phyloP scores from a whole-genome alignment of 2,113 vertebrate species.

The Parus major region DNA sequence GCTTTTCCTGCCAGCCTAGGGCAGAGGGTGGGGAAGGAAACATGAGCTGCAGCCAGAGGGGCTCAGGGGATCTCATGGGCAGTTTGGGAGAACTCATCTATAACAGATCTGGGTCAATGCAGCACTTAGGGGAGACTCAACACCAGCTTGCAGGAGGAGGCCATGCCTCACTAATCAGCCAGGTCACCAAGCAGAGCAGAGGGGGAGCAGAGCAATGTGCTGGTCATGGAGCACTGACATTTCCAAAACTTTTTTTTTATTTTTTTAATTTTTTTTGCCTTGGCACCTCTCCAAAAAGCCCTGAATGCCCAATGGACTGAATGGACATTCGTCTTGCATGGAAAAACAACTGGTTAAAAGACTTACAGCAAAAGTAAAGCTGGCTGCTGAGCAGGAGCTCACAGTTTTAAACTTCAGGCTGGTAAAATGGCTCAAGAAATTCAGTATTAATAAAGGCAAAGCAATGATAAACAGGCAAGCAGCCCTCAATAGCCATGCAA shows the following conservation, averaged over 20 bases:
- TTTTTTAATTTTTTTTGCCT: not conserved
- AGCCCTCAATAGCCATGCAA: not conserved
- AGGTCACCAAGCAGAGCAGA: fast-evolving
- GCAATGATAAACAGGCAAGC: not conserved
- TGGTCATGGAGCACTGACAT: fast-evolving
- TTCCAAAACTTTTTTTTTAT: not conserved
- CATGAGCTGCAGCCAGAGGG: not conserved
- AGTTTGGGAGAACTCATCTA: not conserved
- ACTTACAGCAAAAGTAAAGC: not conserved
- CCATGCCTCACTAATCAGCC: not conserved
- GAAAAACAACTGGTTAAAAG: not conserved
- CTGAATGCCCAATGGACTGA: not conserved
- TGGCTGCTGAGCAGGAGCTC: not conserved
- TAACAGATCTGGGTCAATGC: not conserved
- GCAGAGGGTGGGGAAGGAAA: not conserved
- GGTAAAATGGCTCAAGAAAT: not conserved
- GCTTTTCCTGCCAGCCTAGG: not conserved
- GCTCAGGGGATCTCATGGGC: not conserved
- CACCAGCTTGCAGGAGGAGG: not conserved
- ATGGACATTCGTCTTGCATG: not conserved
- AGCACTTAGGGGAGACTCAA: not conserved
- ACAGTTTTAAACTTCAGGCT: not conserved
- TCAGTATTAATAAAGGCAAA: not conserved
- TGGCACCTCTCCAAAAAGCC: not conserved
- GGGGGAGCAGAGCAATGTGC: not conserved